Percentiles rank a stretch among this genome's conserved stretches.
These are phyloP conservation scores for Trachythela sp. DNA, from an alignment of 64 coral and sea anemone species.

Conservation along the genomic window DNA sequence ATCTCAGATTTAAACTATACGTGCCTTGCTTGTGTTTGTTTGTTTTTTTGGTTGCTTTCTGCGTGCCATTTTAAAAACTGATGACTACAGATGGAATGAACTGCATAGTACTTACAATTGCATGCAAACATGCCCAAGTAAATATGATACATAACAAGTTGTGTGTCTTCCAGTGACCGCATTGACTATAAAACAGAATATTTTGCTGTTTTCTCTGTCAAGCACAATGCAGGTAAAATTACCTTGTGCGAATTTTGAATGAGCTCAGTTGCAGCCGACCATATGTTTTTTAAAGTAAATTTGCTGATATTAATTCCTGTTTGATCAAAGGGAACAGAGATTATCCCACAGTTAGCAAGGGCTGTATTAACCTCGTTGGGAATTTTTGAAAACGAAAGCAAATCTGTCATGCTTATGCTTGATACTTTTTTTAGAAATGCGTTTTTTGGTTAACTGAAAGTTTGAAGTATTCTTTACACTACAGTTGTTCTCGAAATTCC, in stretches of 20 bases:
- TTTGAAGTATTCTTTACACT: neutral
- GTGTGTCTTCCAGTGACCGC: neutral
- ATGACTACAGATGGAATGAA: constrained; percentile 37
- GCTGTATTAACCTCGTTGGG: neutral
- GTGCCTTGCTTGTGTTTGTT: constrained; percentile 33
- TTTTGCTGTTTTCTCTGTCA: neutral
- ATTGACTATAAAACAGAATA: neutral
- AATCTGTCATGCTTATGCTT: neutral
- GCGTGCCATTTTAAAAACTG: constrained; percentile 32
- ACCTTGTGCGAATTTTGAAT: neutral
- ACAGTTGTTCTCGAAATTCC: neutral
- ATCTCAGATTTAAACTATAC: constrained; percentile 17
- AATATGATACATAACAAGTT: neutral
- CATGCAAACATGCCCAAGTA: neutral
- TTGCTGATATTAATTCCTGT: neutral
- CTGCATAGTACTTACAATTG: constrained; percentile 22
- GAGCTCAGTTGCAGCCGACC: neutral
- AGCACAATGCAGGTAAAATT: neutral
- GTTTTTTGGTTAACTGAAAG: neutral
- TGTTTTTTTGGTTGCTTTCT: neutral
- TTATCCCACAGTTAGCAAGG: neutral
- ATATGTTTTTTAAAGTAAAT: neutral
- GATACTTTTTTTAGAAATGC: neutral
- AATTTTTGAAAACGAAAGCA: neutral
- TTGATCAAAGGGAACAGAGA: neutral